These are phyloP conservation scores for rat (Rattus norvegicus) DNA, from an alignment of 2,113 vertebrate genomes.

Conservation along the genomic window DNA sequence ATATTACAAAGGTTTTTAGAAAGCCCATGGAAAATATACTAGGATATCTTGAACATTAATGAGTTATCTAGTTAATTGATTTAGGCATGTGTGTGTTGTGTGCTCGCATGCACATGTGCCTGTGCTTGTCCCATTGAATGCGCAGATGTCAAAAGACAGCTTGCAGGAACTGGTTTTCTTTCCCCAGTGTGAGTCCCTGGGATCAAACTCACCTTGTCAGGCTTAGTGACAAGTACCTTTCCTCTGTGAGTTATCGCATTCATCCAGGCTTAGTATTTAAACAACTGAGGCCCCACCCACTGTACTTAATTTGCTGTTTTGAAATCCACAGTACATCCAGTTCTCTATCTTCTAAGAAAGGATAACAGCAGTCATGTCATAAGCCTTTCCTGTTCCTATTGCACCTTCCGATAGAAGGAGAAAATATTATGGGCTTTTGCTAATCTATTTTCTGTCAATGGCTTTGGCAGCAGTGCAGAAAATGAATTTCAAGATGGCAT, in stretches of 20 bases:
- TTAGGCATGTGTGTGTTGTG: background rate
- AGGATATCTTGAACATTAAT: background rate
- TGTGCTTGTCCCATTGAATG: background rate
- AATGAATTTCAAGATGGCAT: slow-evolving; percentile 47
- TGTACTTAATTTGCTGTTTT: slow-evolving; percentile 29
- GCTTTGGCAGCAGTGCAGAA: slow-evolving; percentile 56
- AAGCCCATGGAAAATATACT: background rate
- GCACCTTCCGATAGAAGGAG: slow-evolving; percentile 2
- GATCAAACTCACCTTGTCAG: background rate
- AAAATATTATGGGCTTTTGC: slow-evolving; percentile 50
- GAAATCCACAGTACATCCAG: slow-evolving; percentile 1
- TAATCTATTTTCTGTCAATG: slow-evolving; percentile 68
- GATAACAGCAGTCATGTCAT: background rate
- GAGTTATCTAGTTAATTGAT: background rate
- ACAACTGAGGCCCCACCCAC: background rate
- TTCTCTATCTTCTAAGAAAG: slow-evolving; percentile 30
- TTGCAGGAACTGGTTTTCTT: background rate
- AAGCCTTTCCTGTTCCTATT: background rate
- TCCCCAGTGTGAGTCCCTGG: background rate
- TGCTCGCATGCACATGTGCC: background rate
- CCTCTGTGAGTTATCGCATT: too few species aligned
- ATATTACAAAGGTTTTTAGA: background rate
- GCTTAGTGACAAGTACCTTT: background rate
- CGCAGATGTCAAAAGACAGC: background rate
- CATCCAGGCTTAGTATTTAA: background rate